phyloP scores from a whole-genome alignment of 2,113 vertebrate species.

The Beaufortia kweichowensis region DNA sequence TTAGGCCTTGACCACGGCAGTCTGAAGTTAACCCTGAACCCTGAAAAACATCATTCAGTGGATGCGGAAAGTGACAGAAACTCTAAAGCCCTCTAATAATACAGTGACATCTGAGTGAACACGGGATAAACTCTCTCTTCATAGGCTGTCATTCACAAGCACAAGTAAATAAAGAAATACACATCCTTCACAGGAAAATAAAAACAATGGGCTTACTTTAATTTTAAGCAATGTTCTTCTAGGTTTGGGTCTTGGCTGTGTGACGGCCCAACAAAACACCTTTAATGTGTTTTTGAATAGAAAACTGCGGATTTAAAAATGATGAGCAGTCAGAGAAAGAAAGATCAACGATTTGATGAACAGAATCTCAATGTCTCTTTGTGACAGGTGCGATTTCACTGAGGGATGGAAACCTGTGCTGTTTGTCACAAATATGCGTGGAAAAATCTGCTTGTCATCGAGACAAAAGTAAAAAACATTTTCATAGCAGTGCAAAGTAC shows the following conservation, averaged over 20 bases:
- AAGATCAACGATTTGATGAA: too few relatives aligned
- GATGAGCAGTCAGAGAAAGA: too few relatives aligned
- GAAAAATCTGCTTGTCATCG: background rate
- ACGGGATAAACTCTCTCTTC: constrained; percentile 50
- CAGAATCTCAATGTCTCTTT: too few relatives aligned
- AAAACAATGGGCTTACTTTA: background rate
- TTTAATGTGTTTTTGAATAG: too few relatives aligned
- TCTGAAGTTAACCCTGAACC: constrained; percentile 62
- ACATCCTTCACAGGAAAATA: background rate
- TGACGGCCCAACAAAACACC: too few relatives aligned
- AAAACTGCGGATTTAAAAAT: too few relatives aligned
- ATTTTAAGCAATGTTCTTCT: too few relatives aligned
- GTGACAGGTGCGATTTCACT: background rate
- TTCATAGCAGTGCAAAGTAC: background rate
- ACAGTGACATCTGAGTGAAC: constrained; percentile 57
- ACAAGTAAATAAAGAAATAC: constrained; percentile 20
- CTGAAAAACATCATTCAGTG: constrained; percentile 55
- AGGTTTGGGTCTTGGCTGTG: too few relatives aligned
- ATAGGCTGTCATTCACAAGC: constrained; percentile 7
- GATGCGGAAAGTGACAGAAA: constrained; percentile 54
- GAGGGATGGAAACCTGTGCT: background rate
- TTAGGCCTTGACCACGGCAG: constrained; percentile 55
- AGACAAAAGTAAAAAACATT: background rate
- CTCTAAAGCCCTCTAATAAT: constrained; percentile 58
- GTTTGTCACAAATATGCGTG: background rate